These are phyloP conservation scores for Choloepus didactylus DNA, from an alignment of 2,797 vertebrate species.

Conservation along the genomic window DNA sequence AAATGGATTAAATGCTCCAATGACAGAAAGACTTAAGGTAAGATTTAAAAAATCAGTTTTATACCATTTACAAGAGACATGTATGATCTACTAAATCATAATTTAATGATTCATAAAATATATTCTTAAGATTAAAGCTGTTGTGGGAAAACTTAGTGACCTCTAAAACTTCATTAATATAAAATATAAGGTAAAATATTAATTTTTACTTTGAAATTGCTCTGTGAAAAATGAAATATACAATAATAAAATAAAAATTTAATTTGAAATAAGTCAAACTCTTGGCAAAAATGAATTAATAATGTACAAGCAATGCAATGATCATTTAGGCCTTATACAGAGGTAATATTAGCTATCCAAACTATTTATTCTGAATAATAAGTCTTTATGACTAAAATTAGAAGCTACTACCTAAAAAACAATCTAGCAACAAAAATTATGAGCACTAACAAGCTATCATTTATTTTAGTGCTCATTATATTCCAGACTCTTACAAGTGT, in stretches of 20 bases:
- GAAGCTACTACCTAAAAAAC: neutral
- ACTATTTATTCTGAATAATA: slow-evolving; percentile 36
- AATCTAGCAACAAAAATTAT: neutral
- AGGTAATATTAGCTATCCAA: neutral
- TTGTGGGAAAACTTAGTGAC: neutral
- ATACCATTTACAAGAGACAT: neutral
- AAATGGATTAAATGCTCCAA: slow-evolving; percentile 40
- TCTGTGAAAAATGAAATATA: slow-evolving; percentile 9
- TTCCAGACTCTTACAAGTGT: neutral
- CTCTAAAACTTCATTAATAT: slow-evolving; percentile 1
- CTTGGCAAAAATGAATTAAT: neutral
- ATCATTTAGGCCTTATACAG: neutral
- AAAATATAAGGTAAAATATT: slow-evolving; percentile 31
- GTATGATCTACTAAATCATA: neutral
- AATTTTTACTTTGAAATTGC: neutral
- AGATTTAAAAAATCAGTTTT: slow-evolving; percentile 3
- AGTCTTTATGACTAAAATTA: slow-evolving; percentile 38
- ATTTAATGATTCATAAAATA: slow-evolving; percentile 13
- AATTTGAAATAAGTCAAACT: slow-evolving; percentile 52
- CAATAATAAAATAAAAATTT: neutral
- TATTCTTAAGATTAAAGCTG: slow-evolving; percentile 33
- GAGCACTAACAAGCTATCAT: neutral
- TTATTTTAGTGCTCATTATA: neutral
- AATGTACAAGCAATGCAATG: neutral
- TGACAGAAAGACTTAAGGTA: neutral